phyloP scores from a whole-genome alignment of 2,113 vertebrate genomes.

The Ictalurus furcatus region DNA sequence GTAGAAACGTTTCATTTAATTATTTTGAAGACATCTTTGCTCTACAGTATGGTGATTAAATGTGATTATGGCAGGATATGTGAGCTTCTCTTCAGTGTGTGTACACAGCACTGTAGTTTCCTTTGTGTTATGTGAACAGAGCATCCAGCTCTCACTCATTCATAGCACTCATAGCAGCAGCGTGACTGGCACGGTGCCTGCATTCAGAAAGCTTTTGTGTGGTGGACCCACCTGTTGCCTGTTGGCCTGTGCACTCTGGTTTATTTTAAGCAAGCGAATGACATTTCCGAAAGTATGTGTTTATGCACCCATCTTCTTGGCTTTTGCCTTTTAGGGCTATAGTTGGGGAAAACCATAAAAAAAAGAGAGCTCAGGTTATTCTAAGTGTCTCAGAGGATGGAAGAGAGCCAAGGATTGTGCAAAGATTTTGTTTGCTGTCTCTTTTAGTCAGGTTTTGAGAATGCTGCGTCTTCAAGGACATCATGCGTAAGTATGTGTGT shows the following conservation, averaged over 20 bases:
- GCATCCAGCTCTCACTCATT: constrained; percentile 12
- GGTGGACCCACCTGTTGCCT: constrained; percentile 72
- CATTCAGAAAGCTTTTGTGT: constrained; percentile 66
- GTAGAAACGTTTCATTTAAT: too few relatives aligned
- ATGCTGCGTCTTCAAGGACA: constrained; percentile 20
- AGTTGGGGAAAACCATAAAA: not conserved
- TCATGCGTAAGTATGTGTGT: not conserved
- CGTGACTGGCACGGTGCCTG: constrained; percentile 23
- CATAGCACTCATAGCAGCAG: constrained; percentile 38
- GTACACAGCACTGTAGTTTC: not conserved
- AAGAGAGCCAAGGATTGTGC: not conserved
- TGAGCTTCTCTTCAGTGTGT: not conserved
- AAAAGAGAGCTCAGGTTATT: not conserved
- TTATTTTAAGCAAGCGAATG: constrained; percentile 79
- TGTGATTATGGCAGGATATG: not conserved
- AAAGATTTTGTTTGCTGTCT: not conserved
- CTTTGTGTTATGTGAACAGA: not conserved
- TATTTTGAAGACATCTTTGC: too few relatives aligned
- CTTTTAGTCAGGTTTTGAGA: constrained; percentile 6
- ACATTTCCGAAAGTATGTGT: constrained; percentile 63
- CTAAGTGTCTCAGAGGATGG: not conserved
- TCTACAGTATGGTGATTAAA: not conserved
- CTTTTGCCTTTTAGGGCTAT: constrained; percentile 41
- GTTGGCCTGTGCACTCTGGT: constrained; percentile 57
- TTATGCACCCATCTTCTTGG: constrained; percentile 60